Evolutionary conservation across 37 sponge, comb jelly and placozoan species (phyloP).

Genomic region (Corticium candelabrum): DNA sequence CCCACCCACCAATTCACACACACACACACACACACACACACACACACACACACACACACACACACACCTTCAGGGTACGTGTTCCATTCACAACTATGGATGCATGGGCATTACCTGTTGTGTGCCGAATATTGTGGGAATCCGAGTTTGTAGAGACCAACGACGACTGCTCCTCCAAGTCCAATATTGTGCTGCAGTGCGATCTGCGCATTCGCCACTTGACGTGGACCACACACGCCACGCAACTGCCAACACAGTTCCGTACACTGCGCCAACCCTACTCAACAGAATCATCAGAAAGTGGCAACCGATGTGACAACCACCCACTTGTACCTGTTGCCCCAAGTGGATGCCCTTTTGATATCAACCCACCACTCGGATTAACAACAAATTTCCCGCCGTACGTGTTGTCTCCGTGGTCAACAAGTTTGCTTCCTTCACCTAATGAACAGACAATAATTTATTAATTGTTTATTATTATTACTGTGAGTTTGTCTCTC

Average conservation of each 20-base stretch:
- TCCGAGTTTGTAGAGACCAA: constrained; percentile 60
- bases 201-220: constrained; percentile 63
- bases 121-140: too few species aligned
- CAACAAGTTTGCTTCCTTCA: constrained; percentile 72
- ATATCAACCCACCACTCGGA: constrained; percentile 90
- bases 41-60: background rate
- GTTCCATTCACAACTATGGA: too few species aligned
- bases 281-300: background rate
- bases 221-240: constrained; percentile 65
- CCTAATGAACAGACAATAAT: constrained; percentile 26
- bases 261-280: constrained; percentile 75
- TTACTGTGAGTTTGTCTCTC: background rate
- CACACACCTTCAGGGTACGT: background rate
- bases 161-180: constrained; percentile 82
- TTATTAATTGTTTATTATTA: background rate
- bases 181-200: constrained; percentile 94
- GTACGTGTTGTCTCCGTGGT: constrained; percentile 89
- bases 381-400: constrained; percentile 92
- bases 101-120: too few species aligned
- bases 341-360: constrained; percentile 92
- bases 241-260: constrained; percentile 93
- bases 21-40: constrained; percentile 5
- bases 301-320: background rate
- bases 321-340: constrained; percentile 55
- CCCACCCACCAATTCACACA: too few species aligned